These are phyloP conservation scores for Brachionus asplanchnoidis DNA, from an alignment of 1,140 invertebrate genomes.

Conservation along the genomic window DNA sequence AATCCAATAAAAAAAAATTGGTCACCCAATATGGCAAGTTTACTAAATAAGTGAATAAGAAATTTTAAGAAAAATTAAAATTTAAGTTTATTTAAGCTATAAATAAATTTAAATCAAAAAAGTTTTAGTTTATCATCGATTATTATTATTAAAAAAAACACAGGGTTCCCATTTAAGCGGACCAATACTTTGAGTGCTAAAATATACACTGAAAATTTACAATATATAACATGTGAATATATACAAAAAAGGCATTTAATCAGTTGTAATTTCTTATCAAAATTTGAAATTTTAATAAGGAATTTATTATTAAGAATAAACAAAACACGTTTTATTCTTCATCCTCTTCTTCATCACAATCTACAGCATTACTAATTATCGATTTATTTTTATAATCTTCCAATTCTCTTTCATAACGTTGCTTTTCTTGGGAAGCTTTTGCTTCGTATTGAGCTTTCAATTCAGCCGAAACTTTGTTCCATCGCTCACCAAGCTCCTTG, in stretches of 20 bases:
- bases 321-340: background rate
- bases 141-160: background rate
- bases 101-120: background rate
- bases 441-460: conserved; percentile 82
- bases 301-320: background rate
- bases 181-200: background rate
- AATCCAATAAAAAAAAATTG: no score
- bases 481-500: conserved; percentile 89
- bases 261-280: background rate
- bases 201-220: background rate
- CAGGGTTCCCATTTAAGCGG: background rate
- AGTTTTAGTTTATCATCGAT: background rate
- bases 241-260: background rate
- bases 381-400: conserved; percentile 12
- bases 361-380: background rate
- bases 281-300: background rate
- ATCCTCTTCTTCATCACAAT: background rate
- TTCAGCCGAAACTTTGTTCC: conserved; percentile 78
- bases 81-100: background rate
- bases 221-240: background rate
- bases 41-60: no score
- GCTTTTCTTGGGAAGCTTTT: conserved; percentile 89
- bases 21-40: no score
- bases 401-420: conserved; percentile 73
- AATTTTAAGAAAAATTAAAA: no score